phyloP scores from a whole-genome alignment of 1,140 invertebrate species.

The Planococcus citri region DNA sequence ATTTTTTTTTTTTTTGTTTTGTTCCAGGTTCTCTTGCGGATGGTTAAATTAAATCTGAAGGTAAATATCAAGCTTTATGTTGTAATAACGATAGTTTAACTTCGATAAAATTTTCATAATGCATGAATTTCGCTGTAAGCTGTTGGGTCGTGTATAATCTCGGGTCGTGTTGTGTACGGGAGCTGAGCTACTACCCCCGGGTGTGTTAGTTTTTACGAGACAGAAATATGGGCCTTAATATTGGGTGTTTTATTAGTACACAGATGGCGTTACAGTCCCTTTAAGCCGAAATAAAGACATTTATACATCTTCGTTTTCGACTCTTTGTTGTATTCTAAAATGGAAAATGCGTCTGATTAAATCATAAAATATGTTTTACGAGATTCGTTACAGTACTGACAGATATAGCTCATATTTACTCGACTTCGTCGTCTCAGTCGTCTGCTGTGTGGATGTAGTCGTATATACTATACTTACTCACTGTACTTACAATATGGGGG shows the following conservation, averaged over 20 bases:
- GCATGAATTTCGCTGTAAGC: constrained; percentile 6
- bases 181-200: too few relatives aligned
- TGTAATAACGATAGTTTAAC: constrained; percentile 14
- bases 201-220: constrained; percentile 17
- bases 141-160: not conserved
- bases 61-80: constrained; percentile 19
- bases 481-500: too few relatives aligned
- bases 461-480: too few relatives aligned
- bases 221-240: constrained; percentile 18
- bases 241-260: constrained; percentile 18
- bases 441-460: not conserved
- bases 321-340: constrained; percentile 14
- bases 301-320: not conserved
- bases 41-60: constrained; percentile 11
- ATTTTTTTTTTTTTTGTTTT: too few relatives aligned
- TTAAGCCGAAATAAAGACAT: constrained; percentile 6
- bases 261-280: constrained; percentile 19
- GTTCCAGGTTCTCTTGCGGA: too few relatives aligned
- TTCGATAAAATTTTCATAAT: constrained; percentile 19
- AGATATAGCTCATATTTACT: not conserved
- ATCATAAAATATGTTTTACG: constrained; percentile 18
- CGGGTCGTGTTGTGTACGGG: not conserved
- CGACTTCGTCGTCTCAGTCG: too few relatives aligned
- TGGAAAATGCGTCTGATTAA: constrained; percentile 17
- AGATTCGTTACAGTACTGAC: not conserved